Conservation (phyloP, 2,888 invertebrate genomes). For the Chrysotoxum bicinctum region DNA sequence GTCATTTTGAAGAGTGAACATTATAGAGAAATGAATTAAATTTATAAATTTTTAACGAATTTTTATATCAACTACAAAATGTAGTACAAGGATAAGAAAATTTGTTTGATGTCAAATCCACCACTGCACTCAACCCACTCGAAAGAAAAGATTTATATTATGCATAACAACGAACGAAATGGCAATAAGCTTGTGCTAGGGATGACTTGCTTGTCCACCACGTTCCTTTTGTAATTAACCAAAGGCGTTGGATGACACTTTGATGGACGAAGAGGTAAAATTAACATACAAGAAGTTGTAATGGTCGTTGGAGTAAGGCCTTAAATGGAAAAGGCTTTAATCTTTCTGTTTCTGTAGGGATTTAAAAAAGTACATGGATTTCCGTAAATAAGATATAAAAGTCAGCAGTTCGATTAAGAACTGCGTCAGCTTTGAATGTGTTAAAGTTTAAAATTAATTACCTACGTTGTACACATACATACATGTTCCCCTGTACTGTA, state of each 20-base stretch:
- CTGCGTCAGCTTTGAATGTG: neutral
- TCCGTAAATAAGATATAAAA: constrained; percentile 1
- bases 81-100: too few species aligned
- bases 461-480: neutral
- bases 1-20: too few species aligned
- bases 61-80: too few species aligned
- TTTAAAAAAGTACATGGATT: constrained; percentile 22
- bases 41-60: too few species aligned
- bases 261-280: constrained; percentile 38
- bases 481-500: neutral
- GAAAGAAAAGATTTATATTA: neutral
- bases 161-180: neutral
- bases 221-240: neutral
- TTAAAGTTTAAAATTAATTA: neutral
- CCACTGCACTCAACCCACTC: constrained; percentile 29
- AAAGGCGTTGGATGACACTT: constrained; percentile 34
- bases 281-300: constrained; percentile 54
- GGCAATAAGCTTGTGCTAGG: neutral
- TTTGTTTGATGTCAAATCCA: neutral
- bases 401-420: neutral
- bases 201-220: neutral
- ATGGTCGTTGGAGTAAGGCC: constrained; percentile 12
- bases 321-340: constrained; percentile 27
- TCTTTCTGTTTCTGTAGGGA: constrained; percentile 2
- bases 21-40: too few species aligned